Evolutionary conservation across 2,113 vertebrate genomes (phyloP).

Genomic region (Globicephala melas): DNA sequence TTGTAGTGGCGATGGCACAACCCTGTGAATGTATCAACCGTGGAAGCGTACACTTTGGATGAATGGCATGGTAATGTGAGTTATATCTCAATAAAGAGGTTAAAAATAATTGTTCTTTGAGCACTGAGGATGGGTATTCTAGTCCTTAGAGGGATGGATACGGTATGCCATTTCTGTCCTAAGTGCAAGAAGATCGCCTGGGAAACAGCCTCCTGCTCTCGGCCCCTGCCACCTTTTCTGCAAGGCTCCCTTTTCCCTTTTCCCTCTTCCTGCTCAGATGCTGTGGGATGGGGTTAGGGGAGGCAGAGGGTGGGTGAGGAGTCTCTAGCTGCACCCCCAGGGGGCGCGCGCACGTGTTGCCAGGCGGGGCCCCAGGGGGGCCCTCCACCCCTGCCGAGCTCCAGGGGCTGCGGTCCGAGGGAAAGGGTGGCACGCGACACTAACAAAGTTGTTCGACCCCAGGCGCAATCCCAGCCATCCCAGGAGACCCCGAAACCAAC

Average conservation of each 20-base stretch:
- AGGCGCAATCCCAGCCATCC: no score
- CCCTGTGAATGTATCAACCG: not conserved
- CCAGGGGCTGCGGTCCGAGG: no score
- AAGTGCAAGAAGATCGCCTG: not conserved
- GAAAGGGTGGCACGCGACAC: not conserved
- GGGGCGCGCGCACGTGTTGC: not conserved
- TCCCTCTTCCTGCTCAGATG: not conserved
- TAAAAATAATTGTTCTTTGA: not conserved
- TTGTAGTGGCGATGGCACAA: not conserved
- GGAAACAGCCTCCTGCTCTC: not conserved
- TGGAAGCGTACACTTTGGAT: accelerated
- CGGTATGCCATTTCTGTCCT: not conserved
- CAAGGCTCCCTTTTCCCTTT: no score
- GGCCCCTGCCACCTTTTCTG: not conserved
- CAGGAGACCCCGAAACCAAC: not conserved
- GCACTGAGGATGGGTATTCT: accelerated
- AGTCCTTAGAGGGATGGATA: not conserved
- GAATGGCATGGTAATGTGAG: not conserved
- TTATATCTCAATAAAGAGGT: not conserved
- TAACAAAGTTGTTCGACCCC: not conserved
- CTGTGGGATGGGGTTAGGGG: not conserved
- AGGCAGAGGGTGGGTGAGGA: not conserved
- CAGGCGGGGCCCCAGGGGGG: no score
- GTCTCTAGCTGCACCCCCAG: accelerated
- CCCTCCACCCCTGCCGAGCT: not conserved